Base-by-base conservation (phyloP, 2,797 vertebrate species). In the Pitangus sulphuratus region DNA sequence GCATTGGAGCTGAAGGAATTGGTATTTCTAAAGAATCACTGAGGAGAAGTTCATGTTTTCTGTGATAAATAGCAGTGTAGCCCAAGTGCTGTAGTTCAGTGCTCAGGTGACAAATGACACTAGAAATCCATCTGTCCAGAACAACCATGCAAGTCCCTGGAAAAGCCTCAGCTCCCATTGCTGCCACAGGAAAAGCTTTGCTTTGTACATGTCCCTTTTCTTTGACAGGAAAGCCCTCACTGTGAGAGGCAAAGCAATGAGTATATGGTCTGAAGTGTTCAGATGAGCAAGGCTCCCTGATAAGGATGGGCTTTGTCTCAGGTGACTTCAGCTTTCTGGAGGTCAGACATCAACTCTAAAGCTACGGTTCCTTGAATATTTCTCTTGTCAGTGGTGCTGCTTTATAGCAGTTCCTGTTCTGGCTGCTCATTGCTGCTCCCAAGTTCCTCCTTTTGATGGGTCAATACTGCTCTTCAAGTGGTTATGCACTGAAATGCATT, bases 261-360 rank as follows among this genome's bases (percentile, higher is more conserved):
- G 48, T 40, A 14, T 28, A 16, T 12, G 33, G 35, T 56, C 37
- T 37, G 11, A 30, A 64, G 31, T 31, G 39, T n/a, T 35, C 1
- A 0, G 18, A n/a, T n/a, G 31, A 51, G 17, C 0, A 0, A 66
- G 16, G 42, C 54, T 48, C 18, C 37, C 26, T 62, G 58, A 58
- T 11, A 48, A 47, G 30, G 15, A 61, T 4, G 0, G 22, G 28
- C 13, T 79, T 75, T 86, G 47, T 70, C 53, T 70, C 33, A 71
- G 26, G 22, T 60, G 39, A 42, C 39, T 68, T 79, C 40, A 28
- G 22, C 35, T 84, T 54, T 33, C 39, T 57, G 57, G 37, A 61
- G 11, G 11, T 71, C 31, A 80, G 71, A 51, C 47, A 70, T 16
- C 51, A 42, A 37, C 26, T 37, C 37, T 33, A 56, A 76, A 70